These are phyloP conservation scores for Platichthys stellatus DNA, from an alignment of 2,113 vertebrate species.

Conservation along the genomic window DNA sequence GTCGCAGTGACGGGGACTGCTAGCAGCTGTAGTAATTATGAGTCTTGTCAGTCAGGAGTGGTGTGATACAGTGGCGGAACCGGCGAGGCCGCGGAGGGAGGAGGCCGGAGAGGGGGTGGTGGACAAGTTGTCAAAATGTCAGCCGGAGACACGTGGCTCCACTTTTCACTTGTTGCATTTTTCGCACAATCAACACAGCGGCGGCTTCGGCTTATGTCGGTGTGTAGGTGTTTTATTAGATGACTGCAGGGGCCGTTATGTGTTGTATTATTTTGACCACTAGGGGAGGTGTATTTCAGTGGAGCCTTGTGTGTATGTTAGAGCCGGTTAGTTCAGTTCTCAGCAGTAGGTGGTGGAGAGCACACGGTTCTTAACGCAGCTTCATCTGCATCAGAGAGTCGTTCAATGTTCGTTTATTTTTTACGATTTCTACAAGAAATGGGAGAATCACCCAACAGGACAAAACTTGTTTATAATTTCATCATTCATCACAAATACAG, in stretches of 20 bases:
- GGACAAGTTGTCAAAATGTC: background rate
- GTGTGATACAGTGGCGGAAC: background rate
- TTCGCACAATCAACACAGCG: background rate
- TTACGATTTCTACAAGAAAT: too few relatives aligned
- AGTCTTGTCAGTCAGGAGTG: constrained; percentile 6
- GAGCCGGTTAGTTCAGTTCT: too few relatives aligned
- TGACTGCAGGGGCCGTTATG: too few relatives aligned
- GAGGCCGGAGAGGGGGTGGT: background rate
- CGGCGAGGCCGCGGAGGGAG: background rate
- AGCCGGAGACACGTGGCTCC: background rate
- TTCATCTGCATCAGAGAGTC: too few relatives aligned
- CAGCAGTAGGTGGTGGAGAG: too few relatives aligned
- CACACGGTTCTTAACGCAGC: too few relatives aligned
- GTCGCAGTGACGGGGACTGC: background rate
- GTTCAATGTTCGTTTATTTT: too few relatives aligned
- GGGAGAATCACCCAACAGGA: too few relatives aligned
- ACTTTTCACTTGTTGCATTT: background rate
- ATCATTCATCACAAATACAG: too few relatives aligned
- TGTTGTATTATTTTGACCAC: too few relatives aligned
- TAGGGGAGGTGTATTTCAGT: background rate
- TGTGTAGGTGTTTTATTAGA: background rate
- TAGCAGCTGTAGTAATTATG: background rate
- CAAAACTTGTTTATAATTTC: too few relatives aligned
- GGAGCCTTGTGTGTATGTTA: too few relatives aligned
- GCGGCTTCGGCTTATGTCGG: background rate